phyloP scores from a whole-genome alignment of 2,888 invertebrate genomes.

The Andrena bicolor region DNA sequence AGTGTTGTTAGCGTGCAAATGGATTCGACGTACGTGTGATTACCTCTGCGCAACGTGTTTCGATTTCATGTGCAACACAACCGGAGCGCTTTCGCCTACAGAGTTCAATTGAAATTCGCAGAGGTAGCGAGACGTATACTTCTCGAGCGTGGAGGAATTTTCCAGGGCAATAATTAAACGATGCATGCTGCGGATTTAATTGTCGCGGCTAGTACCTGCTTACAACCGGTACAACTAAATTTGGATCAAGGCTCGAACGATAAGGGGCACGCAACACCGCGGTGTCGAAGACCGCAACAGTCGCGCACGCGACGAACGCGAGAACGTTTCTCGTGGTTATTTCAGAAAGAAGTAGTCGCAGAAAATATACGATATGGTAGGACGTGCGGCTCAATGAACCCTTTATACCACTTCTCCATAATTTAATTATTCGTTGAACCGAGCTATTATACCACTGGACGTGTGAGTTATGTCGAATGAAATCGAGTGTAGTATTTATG shows the following conservation, averaged over 20 bases:
- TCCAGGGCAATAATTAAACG: constrained; percentile 18
- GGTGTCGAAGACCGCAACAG: constrained; percentile 29
- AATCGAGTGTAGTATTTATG: neutral
- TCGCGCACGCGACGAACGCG: constrained; percentile 22
- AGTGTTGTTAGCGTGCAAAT: constrained; percentile 6
- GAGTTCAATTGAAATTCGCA: neutral
- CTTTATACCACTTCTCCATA: neutral
- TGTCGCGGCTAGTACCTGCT: neutral
- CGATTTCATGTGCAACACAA: neutral
- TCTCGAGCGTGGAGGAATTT: neutral
- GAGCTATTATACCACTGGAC: neutral
- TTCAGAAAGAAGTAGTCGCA: neutral
- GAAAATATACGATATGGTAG: neutral
- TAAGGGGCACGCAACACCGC: constrained; percentile 53
- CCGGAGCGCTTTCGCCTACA: constrained; percentile 1
- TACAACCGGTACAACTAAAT: constrained; percentile 30
- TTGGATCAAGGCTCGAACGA: constrained; percentile 47
- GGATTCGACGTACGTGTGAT: neutral
- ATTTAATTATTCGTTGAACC: constrained; percentile 14
- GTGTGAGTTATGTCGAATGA: constrained; percentile 15
- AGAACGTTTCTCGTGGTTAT: neutral
- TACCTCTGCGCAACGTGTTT: neutral
- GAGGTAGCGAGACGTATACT: constrained; percentile 3
- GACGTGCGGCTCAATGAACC: constrained; percentile 9
- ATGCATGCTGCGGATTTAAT: neutral